Base-by-base conservation (phyloP, 2,797 vertebrate genomes). In the Coregonus ussuriensis region DNA sequence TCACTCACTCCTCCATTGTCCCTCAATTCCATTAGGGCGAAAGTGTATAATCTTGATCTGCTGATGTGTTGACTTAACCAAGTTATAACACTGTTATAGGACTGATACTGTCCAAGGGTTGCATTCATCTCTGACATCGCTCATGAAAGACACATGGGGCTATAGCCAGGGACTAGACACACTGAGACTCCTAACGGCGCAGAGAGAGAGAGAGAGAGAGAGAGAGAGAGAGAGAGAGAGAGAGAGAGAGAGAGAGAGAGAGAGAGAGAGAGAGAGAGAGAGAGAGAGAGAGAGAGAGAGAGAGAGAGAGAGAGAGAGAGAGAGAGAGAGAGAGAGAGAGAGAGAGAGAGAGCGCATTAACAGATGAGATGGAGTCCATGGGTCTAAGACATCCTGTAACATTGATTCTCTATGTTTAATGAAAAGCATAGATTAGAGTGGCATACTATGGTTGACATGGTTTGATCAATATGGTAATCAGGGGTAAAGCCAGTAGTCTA, bases 71-170 rank as follows among this genome's bases (percentile, higher is more conserved):
- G 7, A 41, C 16, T 47, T 47, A 47, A 41, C 41, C 41, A 47
- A 47, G 41, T 47, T 9, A 47, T 47, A 47, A 47, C 41, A 47
- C 41, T 47, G 41, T 47, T 11, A 47, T 11, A 47, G 41, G n/a
- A 16, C 70, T n/a, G 37, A 11, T 59, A n/a, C 4, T 59, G 11
- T 47, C 74, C n/a, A 29, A 70, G 71, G 66, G 2, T 37, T 9
- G 69, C 62, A 56, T 47, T 47, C 7, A 80, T 79, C 79, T 66
- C 31, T 33, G 63, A 74, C 66, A 1, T 0, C 72, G 74, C 81
- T 89, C 82, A 88, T 91, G 71, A 86, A 91, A 88, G 76, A 84
- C 88, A 84, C 88, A 90, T 69, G 59, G 59, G 77, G 37, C 63
- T 31, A 73, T 74, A 82, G 82, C 72, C 83, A 74, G 69, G 72